These are phyloP conservation scores for Asteroscopus sphinx DNA, from an alignment of 2,888 invertebrate genomes.

Conservation along the genomic window DNA sequence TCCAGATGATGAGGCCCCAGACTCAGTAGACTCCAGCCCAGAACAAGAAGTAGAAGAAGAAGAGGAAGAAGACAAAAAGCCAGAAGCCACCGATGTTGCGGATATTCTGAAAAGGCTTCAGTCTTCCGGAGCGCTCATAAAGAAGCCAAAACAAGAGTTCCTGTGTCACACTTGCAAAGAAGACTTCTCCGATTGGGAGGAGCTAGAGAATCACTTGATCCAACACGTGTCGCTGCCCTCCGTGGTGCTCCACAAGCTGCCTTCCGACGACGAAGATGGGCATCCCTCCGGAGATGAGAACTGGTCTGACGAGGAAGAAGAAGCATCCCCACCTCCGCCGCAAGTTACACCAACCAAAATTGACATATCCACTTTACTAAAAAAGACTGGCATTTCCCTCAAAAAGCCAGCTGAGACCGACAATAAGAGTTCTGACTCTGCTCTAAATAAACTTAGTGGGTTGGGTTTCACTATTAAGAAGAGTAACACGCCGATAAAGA, in stretches of 20 bases:
- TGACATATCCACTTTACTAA: slow-evolving; percentile 81
- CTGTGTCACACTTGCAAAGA: slow-evolving; percentile 88
- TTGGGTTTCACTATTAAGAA: slow-evolving; percentile 86
- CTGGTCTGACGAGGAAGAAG: slow-evolving; percentile 86
- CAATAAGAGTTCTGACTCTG: slow-evolving; percentile 70
- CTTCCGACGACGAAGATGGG: slow-evolving; percentile 87
- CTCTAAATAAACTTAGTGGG: slow-evolving; percentile 82
- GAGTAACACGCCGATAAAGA: slow-evolving; percentile 77
- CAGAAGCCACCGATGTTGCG: slow-evolving; percentile 71
- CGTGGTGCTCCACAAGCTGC: slow-evolving; percentile 84
- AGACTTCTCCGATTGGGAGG: slow-evolving; percentile 82
- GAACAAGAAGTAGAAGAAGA: slow-evolving; percentile 64
- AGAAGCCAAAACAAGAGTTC: slow-evolving; percentile 79
- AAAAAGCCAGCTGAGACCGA: slow-evolving; percentile 74
- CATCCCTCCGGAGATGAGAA: slow-evolving; percentile 81
- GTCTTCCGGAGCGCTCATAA: slow-evolving; percentile 65
- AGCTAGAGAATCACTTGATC: slow-evolving; percentile 87
- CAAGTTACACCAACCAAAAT: slow-evolving; percentile 78
- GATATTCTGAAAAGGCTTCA: slow-evolving; percentile 78
- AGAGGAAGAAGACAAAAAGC: slow-evolving; percentile 58
- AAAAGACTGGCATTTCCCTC: slow-evolving; percentile 78
- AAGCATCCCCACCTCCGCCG: slow-evolving; percentile 62
- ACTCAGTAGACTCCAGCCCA: slow-evolving; percentile 60
- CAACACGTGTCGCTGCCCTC: slow-evolving; percentile 89
- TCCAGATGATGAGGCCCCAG: slow-evolving; percentile 72